phyloP scores from a whole-genome alignment of 2,113 vertebrate species.

The Rhinogobius similis region DNA sequence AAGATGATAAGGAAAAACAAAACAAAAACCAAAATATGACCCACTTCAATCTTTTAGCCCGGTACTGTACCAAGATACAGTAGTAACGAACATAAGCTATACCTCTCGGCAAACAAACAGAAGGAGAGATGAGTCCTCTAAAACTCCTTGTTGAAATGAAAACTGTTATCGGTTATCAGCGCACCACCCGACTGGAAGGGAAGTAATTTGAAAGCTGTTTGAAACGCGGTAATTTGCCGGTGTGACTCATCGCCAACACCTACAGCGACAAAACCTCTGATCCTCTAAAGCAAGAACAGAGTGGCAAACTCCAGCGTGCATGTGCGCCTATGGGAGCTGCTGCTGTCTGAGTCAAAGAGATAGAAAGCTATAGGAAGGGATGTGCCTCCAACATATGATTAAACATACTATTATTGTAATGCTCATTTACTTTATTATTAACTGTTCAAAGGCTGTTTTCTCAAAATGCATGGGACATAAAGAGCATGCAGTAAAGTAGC shows the following conservation, averaged over 20 bases:
- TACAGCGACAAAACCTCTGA: constrained; percentile 77
- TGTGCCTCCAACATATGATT: constrained; percentile 34
- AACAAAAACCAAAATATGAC: neutral
- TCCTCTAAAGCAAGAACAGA: constrained; percentile 70
- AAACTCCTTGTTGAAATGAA: constrained; percentile 79
- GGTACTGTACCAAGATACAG: neutral
- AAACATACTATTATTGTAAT: neutral
- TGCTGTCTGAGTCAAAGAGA: constrained; percentile 48
- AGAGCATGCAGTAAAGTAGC: too few relatives aligned
- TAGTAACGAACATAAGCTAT: constrained; percentile 21
- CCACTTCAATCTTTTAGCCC: neutral
- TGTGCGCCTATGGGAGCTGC: constrained; percentile 38
- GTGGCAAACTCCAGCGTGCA: constrained; percentile 41
- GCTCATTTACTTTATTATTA: too few relatives aligned
- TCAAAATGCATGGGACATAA: too few relatives aligned
- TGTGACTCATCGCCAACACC: constrained; percentile 82
- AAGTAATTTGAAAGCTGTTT: constrained; percentile 82
- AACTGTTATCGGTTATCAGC: constrained; percentile 82
- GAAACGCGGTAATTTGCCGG: constrained; percentile 80
- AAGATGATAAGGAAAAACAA: neutral
- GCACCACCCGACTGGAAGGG: constrained; percentile 75
- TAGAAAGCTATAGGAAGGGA: constrained; percentile 37
- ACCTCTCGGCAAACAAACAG: constrained; percentile 56
- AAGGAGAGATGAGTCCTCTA: constrained; percentile 71
- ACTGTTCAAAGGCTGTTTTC: too few relatives aligned